These are phyloP conservation scores for Tigriopus japonicus DNA, from an alignment of 1,140 invertebrate species.

Conservation along the genomic window DNA sequence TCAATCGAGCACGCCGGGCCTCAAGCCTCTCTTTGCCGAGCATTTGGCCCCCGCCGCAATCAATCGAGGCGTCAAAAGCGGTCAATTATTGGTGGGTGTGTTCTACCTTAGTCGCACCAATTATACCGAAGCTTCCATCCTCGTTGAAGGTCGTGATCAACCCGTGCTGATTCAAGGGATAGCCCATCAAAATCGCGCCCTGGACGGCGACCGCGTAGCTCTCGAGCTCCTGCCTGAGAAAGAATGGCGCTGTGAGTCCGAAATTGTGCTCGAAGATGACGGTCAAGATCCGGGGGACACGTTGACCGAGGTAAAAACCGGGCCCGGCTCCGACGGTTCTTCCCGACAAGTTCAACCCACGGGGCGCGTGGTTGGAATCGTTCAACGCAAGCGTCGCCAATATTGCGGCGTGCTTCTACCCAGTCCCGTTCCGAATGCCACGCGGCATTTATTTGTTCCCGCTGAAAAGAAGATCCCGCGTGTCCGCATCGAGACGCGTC, in stretches of 20 bases:
- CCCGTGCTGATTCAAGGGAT: slow-evolving; percentile 43
- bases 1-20: background rate
- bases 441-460: slow-evolving; percentile 66
- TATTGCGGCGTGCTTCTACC: slow-evolving; percentile 85
- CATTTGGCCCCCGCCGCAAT: slow-evolving; percentile 55
- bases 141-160: slow-evolving; percentile 52
- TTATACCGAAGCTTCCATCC: slow-evolving; percentile 80
- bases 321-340: slow-evolving; percentile 21
- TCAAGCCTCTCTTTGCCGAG: slow-evolving; percentile 46
- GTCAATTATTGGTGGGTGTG: slow-evolving; percentile 57
- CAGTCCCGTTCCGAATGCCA: slow-evolving; percentile 39
- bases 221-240: slow-evolving; percentile 71
- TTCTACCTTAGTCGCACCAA: slow-evolving; percentile 73
- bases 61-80: slow-evolving; percentile 56
- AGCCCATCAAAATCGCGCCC: slow-evolving; percentile 71
- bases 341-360: slow-evolving; percentile 43
- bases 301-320: slow-evolving; percentile 23
- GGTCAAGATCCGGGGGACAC: slow-evolving; percentile 34
- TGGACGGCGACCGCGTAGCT: slow-evolving; percentile 87
- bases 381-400: slow-evolving; percentile 85
- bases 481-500: slow-evolving; percentile 75
- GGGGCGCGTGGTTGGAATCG: slow-evolving; percentile 79
- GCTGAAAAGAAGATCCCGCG: slow-evolving; percentile 74
- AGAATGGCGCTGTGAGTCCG: slow-evolving; percentile 70
- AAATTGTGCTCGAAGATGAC: slow-evolving; percentile 52